phyloP scores from a whole-genome alignment of 2,888 invertebrate species.

The Caenorhabditis panamensis region DNA sequence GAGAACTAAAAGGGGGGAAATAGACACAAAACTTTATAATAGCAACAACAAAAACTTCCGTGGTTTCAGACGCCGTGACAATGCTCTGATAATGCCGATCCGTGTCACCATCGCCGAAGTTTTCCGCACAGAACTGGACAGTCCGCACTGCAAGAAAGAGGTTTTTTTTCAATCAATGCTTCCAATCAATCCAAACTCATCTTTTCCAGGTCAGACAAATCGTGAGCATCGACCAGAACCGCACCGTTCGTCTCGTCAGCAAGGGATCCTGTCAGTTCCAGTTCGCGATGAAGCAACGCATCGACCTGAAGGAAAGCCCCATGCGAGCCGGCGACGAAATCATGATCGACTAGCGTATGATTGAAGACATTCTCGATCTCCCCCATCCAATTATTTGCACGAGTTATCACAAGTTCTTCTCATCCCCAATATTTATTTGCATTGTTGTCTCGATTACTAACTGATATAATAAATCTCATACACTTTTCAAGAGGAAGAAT shows the following conservation, averaged over 20 bases:
- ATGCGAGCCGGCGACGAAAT: constrained; percentile 57
- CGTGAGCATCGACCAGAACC: constrained; percentile 73
- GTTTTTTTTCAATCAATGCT: too few relatives aligned
- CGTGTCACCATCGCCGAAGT: constrained; percentile 78
- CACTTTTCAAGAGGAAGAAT: too few relatives aligned
- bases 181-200: background rate
- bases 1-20: constrained; percentile 1
- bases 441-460: constrained; percentile 10
- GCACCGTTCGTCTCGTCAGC: constrained; percentile 73
- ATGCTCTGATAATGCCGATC: constrained; percentile 78
- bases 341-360: constrained; percentile 53
- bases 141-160: constrained; percentile 72
- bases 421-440: constrained; percentile 20
- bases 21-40: background rate
- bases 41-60: too few relatives aligned
- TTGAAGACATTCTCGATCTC: constrained; percentile 12
- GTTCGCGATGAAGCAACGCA: constrained; percentile 81
- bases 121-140: constrained; percentile 70
- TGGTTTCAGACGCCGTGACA: constrained; percentile 77
- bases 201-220: constrained; percentile 67
- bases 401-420: constrained; percentile 32
- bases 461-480: too few relatives aligned
- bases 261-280: constrained; percentile 81
- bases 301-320: constrained; percentile 77
- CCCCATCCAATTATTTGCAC: constrained; percentile 41